A percentile compares a stretch with the other conserved stretches of the same genome.
Conservation (phyloP, 2,797 vertebrate genomes). For the Clarias pachynema region DNA sequence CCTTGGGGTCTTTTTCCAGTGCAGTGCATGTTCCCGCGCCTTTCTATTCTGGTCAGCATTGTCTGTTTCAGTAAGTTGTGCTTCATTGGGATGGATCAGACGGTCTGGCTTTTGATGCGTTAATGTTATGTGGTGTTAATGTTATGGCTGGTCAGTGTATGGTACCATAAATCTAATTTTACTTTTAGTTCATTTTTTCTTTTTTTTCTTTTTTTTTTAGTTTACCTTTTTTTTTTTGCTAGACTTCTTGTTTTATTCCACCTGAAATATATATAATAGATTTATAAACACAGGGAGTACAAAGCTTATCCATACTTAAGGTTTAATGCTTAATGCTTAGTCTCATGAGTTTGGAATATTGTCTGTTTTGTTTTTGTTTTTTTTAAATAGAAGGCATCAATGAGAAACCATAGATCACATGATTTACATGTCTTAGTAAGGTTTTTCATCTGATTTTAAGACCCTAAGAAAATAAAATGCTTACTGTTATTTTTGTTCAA, state of each 20-base stretch:
- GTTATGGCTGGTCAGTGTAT: no score
- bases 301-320: background rate
- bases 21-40: no score
- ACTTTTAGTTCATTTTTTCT: background rate
- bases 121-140: no score
- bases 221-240: background rate
- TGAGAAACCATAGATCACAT: background rate
- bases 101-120: no score
- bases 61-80: no score
- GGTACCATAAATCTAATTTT: background rate
- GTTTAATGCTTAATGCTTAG: background rate
- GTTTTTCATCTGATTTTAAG: background rate
- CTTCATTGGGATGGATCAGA: no score
- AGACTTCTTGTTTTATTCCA: background rate
- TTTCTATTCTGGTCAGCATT: no score
- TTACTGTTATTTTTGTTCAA: background rate
- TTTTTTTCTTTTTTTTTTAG: no score
- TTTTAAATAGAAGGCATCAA: background rate
- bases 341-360: background rate
- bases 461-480: background rate
- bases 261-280: background rate
- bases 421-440: background rate
- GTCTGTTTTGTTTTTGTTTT: background rate
- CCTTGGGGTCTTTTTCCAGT: no score
- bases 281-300: background rate